Base-by-base conservation (phyloP, 2,888 invertebrate species). In the Sympetrum striolatum region DNA sequence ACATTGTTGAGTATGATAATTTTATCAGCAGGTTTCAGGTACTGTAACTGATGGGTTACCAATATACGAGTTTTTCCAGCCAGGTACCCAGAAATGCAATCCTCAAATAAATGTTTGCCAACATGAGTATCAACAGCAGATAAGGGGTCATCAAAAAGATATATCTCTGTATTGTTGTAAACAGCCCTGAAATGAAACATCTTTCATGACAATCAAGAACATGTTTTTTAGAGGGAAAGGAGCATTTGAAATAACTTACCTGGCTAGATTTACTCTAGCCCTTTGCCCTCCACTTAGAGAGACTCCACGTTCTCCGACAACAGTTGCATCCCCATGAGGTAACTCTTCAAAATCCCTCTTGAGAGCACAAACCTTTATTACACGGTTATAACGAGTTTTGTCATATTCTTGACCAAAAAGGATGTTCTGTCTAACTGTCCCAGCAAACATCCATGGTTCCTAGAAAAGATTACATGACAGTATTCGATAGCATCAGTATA, bases 201-300 rank as follows among this genome's bases (percentile, higher is more conserved):
- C 81, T 91, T 91, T 90, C 53, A 90, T 91, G 91, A 48, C 37
- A 82, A 64, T 53, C 80, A 90, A 91, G 37, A 80, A 53, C 60
- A 79, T 25, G 6, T 4, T 37, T 18, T 58, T n/a, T 22, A 58
- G 12, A 82, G 14, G 15, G 37, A 58, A 31, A 82, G 18, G 15
- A 5, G 18, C 3, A 25, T 90, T 92, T 91, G 91, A 90, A 79
- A 48, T 0, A 44, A 4, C 8, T 93, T 93, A 92, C 93, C 94
- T 93, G 5, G 94, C 94, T 90, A 95, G 93, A 91, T 94, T 94
- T 58, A 95, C 93, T 90, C 98, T 95, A 0, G 98, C 98, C 91
- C 97, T 96, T 93, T 98, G 98, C 2, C 98, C 97, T 91, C 98
- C 98, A 92, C 97, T 97, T 22, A 98, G 95, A 91, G 97, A 97